Base-by-base conservation (phyloP, 2,113 vertebrate species). In the Patagioenas fasciata region DNA sequence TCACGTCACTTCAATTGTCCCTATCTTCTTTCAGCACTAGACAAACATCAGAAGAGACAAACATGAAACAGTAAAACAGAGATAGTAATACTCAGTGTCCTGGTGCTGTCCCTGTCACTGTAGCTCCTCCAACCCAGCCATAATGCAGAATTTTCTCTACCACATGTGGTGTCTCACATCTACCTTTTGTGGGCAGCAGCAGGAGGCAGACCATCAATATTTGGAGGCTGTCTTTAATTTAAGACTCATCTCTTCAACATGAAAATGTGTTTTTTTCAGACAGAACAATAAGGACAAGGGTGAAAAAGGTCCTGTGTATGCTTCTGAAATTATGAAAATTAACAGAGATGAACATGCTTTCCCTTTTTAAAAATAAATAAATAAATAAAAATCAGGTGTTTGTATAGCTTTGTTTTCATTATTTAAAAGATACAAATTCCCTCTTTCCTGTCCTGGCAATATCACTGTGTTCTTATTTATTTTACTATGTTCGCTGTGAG, bases 1-100 rank as follows among this genome's bases (percentile, higher is more conserved):
- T 93, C 92, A 89, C 17, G 2, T 88, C 95, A 90, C 75, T 96
- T 96, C 95, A 96, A 84, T 92, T 92, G 90, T 96, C 65, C 85
- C 74, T 50, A 31, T 69, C 82, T 78, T 84, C 82, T 96, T 84
- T 80, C 93, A 93, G 88, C 72, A 44, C 82, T 67, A 94, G 85
- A 56, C 88, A 97, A 93, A 92, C 72, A 97, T 96, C 88, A 92
- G 61, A 89, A 67, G 82, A 83, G 69, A 86, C 69, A 92, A 95
- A 96, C 38, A 90, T 74, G 90, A 95, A 93, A 84, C 69, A 86
- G 71, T 62, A 88, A 85, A 96, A 88, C 15, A 88, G 79, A 70
- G 93, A 57, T 44, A 81, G 65, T 64, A 93, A 85, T 86, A 61
- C 72, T 61, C 53, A 20, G 61, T 86, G 80, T 86, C 65, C 85